Evolutionary conservation across 2,113 vertebrate genomes (phyloP).

Genomic region (Desmodus rotundus): DNA sequence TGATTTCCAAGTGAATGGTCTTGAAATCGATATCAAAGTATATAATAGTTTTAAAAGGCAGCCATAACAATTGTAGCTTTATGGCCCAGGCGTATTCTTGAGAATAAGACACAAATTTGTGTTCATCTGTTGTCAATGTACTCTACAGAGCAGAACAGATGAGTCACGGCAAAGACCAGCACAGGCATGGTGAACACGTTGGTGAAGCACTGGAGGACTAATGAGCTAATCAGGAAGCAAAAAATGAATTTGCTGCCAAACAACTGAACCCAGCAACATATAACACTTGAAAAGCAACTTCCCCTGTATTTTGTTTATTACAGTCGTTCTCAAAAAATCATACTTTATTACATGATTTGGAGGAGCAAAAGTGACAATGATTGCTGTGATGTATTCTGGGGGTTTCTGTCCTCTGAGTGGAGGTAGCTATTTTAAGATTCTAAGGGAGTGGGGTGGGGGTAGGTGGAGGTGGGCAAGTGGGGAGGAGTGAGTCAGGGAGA

Average conservation of each 20-base stretch:
- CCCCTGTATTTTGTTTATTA: background rate
- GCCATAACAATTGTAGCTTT: background rate
- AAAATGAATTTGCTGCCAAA: conserved; percentile 57
- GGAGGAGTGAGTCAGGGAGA: too few species aligned
- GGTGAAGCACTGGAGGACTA: conserved; percentile 42
- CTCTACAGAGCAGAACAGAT: background rate
- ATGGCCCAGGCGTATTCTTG: conserved; percentile 9
- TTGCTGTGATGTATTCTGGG: background rate
- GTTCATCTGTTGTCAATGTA: conserved; percentile 40
- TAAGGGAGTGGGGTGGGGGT: background rate
- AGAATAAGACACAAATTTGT: conserved; percentile 11
- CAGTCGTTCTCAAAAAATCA: background rate
- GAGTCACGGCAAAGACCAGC: background rate
- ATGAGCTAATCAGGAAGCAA: conserved; percentile 49
- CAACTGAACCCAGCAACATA: background rate
- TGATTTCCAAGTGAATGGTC: background rate
- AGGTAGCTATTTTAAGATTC: conserved; percentile 6
- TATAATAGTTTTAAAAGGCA: background rate
- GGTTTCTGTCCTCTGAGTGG: background rate
- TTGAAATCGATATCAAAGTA: conserved; percentile 6
- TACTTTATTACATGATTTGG: background rate
- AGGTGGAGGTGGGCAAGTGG: too few species aligned
- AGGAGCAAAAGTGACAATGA: background rate
- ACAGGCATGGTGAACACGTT: conserved; percentile 54
- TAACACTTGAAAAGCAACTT: background rate